Percentiles rank a stretch among this genome's conserved stretches.
These are phyloP conservation scores for Euzophera pinguis DNA, from an alignment of 2,888 invertebrate genomes.

Conservation along the genomic window DNA sequence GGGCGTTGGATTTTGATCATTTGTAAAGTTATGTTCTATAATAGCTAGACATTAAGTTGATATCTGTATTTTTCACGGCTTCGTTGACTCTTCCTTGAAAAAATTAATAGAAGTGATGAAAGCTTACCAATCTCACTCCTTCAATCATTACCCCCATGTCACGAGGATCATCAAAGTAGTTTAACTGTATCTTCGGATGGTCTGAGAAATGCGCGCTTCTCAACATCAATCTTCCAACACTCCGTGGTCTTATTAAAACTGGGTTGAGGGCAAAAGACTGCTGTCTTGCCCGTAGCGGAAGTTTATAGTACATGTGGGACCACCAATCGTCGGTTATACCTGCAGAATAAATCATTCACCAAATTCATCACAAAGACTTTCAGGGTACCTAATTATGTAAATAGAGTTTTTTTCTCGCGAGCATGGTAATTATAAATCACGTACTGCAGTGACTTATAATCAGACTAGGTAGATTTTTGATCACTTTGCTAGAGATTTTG, in stretches of 20 bases:
- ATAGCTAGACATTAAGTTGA: too few relatives aligned
- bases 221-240: slow-evolving; percentile 85
- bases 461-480: too few relatives aligned
- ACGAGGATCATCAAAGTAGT: slow-evolving; percentile 86
- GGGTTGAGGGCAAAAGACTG: slow-evolving; percentile 86
- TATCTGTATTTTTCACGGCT: too few relatives aligned
- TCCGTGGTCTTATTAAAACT: slow-evolving; percentile 86
- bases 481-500: too few relatives aligned
- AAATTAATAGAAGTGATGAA: background rate
- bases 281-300: slow-evolving; percentile 51
- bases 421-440: too few relatives aligned
- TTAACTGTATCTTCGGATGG: slow-evolving; percentile 88
- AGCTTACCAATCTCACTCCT: slow-evolving; percentile 84
- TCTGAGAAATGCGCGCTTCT: slow-evolving; percentile 85
- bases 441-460: too few relatives aligned
- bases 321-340: slow-evolving; percentile 81
- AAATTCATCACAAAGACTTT: too few relatives aligned
- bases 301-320: slow-evolving; percentile 73
- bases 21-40: too few relatives aligned
- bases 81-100: too few relatives aligned
- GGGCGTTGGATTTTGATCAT: too few relatives aligned
- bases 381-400: too few relatives aligned
- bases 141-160: slow-evolving; percentile 88
- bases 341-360: slow-evolving; percentile 34
- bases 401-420: too few relatives aligned